Base-by-base conservation (phyloP, 2,113 vertebrate species). In the Sphaerodactylus townsendi region DNA sequence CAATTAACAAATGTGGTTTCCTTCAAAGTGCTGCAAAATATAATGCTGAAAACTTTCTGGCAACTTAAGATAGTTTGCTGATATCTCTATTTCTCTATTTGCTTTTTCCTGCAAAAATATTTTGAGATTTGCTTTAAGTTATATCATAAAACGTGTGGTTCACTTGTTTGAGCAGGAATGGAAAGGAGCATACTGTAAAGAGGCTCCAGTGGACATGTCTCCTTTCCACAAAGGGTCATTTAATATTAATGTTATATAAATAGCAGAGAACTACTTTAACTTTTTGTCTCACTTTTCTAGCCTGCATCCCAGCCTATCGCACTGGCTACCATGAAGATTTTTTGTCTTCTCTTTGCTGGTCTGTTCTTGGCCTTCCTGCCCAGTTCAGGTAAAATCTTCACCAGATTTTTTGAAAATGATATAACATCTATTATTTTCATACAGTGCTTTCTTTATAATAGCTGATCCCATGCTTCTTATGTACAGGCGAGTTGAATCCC, bases 291-390 rank as follows among this genome's bases (percentile, higher is more conserved):
- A 50, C 30, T 11, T 65, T 74, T 75, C 59, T 65, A 74, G 81
- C 33, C 56, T 64, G 53, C 46, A 75, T 75, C 73, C 46, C 73
- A 53, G 21, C 4, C 68, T 56, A 56, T 19, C 9, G 23, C 37
- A 23, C 46, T 4, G 25, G 19, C 30, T 33, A 64, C 44, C 33
- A 83, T 83, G 81, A 68, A 19, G 25, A 39, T 83, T 35, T 23
- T 53, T 76, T 76, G 62, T 46, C 46, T 83, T 76, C 59, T 83
- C 72, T 76, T 66, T 75, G 72, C 72, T 35, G 65, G 81, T 19
- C 15, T 75, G 4, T 53, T 83, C 44, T 83, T 83, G 72, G 72
- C 23, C 59, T 83, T 66, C 62, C 33, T 83, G 10, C 33, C 33
- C 5, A 66, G 44, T 83, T 53, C 71, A 83, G 72, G 81, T 83